Evolutionary conservation across 2,113 vertebrate species (phyloP).

Genomic region (Chionis minor): DNA sequence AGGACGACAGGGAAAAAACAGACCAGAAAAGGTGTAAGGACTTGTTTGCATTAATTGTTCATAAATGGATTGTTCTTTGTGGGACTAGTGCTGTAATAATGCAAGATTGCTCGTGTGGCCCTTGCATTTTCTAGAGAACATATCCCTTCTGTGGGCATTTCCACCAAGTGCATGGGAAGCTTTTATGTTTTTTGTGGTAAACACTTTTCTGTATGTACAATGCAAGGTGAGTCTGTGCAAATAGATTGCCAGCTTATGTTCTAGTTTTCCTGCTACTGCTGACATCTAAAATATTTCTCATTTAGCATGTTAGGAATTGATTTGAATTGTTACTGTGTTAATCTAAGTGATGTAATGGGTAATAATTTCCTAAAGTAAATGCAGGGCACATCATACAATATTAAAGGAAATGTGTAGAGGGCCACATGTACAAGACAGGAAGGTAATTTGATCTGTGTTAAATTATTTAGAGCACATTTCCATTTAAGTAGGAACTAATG

Average conservation of each 20-base stretch:
- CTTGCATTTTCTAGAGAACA: background rate
- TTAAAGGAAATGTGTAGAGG: conserved; percentile 38
- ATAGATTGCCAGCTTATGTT: background rate
- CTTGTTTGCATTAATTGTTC: background rate
- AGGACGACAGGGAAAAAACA: rapidly evolving
- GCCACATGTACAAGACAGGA: background rate
- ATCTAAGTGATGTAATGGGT: conserved; percentile 31
- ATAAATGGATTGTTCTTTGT: background rate
- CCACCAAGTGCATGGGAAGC: background rate
- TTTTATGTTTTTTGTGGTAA: background rate
- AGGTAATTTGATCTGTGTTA: conserved; percentile 47
- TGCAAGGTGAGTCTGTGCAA: background rate
- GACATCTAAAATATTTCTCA: background rate
- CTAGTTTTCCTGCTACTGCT: background rate
- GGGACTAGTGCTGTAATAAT: background rate
- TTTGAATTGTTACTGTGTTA: background rate
- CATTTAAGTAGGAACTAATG: conserved; percentile 53
- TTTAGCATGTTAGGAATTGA: background rate
- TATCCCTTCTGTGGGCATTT: background rate
- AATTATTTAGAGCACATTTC: conserved; percentile 52
- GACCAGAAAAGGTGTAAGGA: background rate
- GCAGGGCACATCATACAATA: background rate
- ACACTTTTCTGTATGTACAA: background rate
- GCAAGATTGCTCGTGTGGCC: background rate
- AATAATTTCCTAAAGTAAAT: conserved; percentile 45